Percentiles rank a stretch among this genome's conserved stretches.
Conservation (phyloP, 2,888 invertebrate genomes). For the Cyaniris semiargus region DNA sequence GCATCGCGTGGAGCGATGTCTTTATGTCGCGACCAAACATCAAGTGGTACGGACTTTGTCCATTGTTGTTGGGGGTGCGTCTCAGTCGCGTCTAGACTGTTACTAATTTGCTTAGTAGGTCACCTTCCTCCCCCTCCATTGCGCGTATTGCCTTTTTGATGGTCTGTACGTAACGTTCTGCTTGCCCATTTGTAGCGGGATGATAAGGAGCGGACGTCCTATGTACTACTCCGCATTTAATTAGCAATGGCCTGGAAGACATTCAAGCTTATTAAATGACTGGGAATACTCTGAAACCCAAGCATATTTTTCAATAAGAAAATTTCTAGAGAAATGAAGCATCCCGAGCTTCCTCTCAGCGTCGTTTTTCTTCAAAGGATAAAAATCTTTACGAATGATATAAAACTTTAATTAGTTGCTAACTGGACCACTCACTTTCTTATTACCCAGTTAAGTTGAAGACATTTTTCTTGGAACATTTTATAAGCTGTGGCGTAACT, state of each 20-base stretch:
- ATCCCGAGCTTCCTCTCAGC: not conserved
- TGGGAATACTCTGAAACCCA: not conserved
- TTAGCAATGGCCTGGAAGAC: not conserved
- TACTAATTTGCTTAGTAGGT: too few relatives aligned
- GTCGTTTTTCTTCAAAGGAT: not conserved
- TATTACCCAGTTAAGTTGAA: not conserved
- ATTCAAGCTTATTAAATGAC: not conserved
- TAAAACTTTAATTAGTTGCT: conserved; percentile 3
- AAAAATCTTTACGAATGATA: not conserved
- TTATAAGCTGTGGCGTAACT: not conserved
- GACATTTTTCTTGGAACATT: not conserved
- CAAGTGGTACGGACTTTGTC: too few relatives aligned
- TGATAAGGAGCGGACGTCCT: too few relatives aligned
- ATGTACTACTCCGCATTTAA: too few relatives aligned
- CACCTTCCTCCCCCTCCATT: too few relatives aligned
- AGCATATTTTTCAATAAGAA: not conserved
- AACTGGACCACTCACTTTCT: not conserved
- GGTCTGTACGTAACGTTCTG: too few relatives aligned
- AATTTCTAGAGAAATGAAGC: not conserved
- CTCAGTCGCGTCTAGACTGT: too few relatives aligned
- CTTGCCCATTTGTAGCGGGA: too few relatives aligned
- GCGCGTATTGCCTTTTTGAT: too few relatives aligned
- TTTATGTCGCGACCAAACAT: too few relatives aligned
- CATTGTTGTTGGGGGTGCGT: too few relatives aligned
- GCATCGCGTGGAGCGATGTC: too few relatives aligned